A percentile compares a stretch with the other conserved stretches of the same genome.
These are phyloP conservation scores for Wasmannia auropunctata DNA, from an alignment of 1,140 invertebrate genomes.

Conservation along the genomic window DNA sequence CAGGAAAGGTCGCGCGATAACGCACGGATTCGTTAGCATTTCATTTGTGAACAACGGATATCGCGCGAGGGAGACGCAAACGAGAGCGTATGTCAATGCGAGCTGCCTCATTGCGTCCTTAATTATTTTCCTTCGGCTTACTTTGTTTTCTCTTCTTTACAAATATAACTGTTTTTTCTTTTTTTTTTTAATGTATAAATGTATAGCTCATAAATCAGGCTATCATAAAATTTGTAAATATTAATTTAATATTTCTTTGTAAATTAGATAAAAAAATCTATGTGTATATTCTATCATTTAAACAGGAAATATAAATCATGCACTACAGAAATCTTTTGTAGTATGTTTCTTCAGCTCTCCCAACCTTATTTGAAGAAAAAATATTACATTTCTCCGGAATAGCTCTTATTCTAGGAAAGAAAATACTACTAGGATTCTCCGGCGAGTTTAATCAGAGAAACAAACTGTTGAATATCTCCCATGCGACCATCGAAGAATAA, in stretches of 20 bases:
- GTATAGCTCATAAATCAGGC: not conserved
- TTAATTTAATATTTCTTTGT: not conserved
- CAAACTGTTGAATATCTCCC: slow-evolving; percentile 65
- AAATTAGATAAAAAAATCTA: not conserved
- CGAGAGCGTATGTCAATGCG: not conserved
- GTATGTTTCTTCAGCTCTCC: slow-evolving; percentile 4
- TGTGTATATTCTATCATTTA: not conserved
- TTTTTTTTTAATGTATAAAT: not conserved
- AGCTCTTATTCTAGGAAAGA: slow-evolving; percentile 9
- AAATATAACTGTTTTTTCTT: not conserved
- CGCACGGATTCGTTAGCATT: slow-evolving; percentile 73
- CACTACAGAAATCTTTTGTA: not conserved
- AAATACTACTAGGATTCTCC: slow-evolving; percentile 46
- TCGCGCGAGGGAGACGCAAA: slow-evolving; percentile 2
- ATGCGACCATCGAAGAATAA: slow-evolving; percentile 42
- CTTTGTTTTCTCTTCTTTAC: not conserved
- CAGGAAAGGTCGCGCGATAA: slow-evolving; percentile 63
- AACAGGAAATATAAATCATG: slow-evolving; percentile 25
- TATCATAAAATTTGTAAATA: not conserved
- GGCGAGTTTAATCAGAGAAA: slow-evolving; percentile 50
- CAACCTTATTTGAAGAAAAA: slow-evolving; percentile 42
- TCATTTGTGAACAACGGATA: slow-evolving; percentile 60
- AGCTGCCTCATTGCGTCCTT: not conserved
- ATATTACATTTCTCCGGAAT: slow-evolving; percentile 39
- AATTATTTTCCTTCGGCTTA: not conserved